Evolutionary conservation across 2,888 invertebrate species (phyloP).

Genomic region (Cyaniris semiargus): DNA sequence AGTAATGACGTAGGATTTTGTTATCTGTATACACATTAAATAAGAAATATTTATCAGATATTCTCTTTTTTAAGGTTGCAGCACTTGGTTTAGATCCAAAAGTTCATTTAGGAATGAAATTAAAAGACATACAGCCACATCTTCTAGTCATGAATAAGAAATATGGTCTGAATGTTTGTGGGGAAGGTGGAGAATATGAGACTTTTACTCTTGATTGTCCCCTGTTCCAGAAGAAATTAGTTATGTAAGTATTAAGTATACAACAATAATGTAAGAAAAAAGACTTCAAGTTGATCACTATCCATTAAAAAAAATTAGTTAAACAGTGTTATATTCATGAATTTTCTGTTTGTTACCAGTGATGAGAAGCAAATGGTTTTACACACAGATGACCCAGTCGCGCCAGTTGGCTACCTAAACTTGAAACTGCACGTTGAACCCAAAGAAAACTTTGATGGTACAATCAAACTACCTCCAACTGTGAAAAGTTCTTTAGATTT

Average conservation of each 20-base stretch:
- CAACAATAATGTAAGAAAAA: neutral
- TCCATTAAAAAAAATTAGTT: neutral
- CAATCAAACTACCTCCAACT: conserved; percentile 64
- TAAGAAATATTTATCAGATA: neutral
- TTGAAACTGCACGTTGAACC: conserved; percentile 90
- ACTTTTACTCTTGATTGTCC: conserved; percentile 99
- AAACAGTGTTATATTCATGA: neutral
- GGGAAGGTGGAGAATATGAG: conserved; percentile 99
- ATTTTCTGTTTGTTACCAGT: conserved; percentile 70
- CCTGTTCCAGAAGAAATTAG: conserved; percentile 92
- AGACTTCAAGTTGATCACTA: neutral
- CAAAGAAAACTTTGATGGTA: conserved; percentile 75
- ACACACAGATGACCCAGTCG: conserved; percentile 95
- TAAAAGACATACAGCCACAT: conserved; percentile 92
- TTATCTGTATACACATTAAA: neutral
- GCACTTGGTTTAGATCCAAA: conserved; percentile 93
- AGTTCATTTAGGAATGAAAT: conserved; percentile 92
- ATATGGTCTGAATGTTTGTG: conserved; percentile 97
- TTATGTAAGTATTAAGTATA: conserved; percentile 85
- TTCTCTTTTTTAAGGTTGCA: conserved; percentile 77
- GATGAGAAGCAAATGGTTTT: conserved; percentile 92
- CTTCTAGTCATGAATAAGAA: conserved; percentile 94
- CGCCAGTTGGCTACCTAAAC: conserved; percentile 96
- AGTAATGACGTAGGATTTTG: neutral
- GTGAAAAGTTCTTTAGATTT: conserved; percentile 82